phyloP scores from a whole-genome alignment of 2,888 invertebrate species.

The Xestoiulus laeticollis region DNA sequence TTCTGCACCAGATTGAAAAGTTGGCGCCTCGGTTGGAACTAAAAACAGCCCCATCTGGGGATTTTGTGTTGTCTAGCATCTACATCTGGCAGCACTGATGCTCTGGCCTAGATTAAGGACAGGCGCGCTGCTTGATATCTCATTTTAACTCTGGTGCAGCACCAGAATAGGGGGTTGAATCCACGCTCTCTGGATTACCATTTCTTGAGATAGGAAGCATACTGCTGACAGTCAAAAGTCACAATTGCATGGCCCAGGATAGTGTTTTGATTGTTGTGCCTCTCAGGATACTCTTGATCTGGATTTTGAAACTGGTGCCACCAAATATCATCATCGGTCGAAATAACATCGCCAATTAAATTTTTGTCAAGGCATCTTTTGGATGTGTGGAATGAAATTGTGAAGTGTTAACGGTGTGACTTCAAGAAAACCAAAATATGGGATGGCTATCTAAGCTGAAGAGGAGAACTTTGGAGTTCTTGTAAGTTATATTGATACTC shows the following conservation, averaged over 20 bases:
- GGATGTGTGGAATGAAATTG: not conserved
- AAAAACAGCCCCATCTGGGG: not conserved
- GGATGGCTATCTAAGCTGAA: constrained; percentile 54
- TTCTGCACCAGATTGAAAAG: not conserved
- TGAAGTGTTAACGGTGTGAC: not conserved
- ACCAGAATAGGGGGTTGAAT: constrained; percentile 1
- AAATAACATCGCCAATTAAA: not conserved
- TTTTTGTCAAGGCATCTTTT: not conserved
- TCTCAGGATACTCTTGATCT: not conserved
- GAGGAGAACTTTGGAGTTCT: constrained; percentile 54
- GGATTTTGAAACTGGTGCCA: constrained; percentile 21
- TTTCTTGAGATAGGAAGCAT: no score
- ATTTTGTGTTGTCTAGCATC: not conserved
- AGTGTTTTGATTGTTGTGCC: not conserved
- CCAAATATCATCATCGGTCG: not conserved
- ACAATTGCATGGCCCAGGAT: constrained; percentile 30
- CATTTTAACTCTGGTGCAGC: not conserved
- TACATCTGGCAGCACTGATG: not conserved
- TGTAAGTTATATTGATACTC: constrained; percentile 50
- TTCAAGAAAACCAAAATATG: constrained; percentile 46
- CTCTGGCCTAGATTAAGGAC: not conserved
- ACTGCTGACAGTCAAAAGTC: not conserved
- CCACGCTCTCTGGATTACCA: not conserved
- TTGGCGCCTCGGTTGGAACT: not conserved
- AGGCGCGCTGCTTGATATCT: constrained; percentile 3